Evolutionary conservation across 2,888 invertebrate genomes (phyloP).

Genomic region (Clusia tigrina): DNA sequence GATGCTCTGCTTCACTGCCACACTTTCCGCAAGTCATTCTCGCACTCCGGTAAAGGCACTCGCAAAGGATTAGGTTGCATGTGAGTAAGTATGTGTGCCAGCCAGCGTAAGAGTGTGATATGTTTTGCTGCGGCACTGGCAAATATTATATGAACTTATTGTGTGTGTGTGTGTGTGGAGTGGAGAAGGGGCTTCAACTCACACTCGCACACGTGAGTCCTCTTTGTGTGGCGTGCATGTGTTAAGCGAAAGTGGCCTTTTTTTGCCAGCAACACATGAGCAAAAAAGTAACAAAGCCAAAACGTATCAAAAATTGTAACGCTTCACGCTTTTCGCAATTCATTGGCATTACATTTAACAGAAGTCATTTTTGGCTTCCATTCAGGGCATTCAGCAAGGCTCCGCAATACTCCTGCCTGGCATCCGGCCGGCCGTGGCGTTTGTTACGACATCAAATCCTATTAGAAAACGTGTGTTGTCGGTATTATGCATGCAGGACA

Average conservation of each 20-base stretch:
- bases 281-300: conserved; percentile 19
- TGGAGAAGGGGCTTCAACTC: too few species aligned
- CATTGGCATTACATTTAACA: conserved; percentile 38
- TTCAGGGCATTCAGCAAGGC: too few species aligned
- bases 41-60: conserved; percentile 17
- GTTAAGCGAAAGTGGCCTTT: conserved; percentile 25
- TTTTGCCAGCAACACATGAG: too few species aligned
- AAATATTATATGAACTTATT: conserved; percentile 13
- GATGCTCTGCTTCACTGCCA: conserved; percentile 40
- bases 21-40: conserved; percentile 31
- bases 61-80: not conserved
- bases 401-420: too few species aligned
- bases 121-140: not conserved
- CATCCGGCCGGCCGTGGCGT: not conserved
- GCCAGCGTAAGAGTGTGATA: not conserved
- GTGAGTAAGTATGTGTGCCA: conserved; percentile 17
- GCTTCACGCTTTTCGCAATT: conserved; percentile 38
- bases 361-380: conserved; percentile 24
- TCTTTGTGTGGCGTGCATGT: conserved; percentile 6
- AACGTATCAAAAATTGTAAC: conserved; percentile 23
- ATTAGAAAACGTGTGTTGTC: conserved; percentile 42
- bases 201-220: conserved; percentile 15
- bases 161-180: conserved; percentile 21
- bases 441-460: conserved; percentile 38
- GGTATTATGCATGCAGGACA: conserved; percentile 20